Base-by-base conservation (phyloP, 2,113 vertebrate genomes). In the Zosterops pallidus region DNA sequence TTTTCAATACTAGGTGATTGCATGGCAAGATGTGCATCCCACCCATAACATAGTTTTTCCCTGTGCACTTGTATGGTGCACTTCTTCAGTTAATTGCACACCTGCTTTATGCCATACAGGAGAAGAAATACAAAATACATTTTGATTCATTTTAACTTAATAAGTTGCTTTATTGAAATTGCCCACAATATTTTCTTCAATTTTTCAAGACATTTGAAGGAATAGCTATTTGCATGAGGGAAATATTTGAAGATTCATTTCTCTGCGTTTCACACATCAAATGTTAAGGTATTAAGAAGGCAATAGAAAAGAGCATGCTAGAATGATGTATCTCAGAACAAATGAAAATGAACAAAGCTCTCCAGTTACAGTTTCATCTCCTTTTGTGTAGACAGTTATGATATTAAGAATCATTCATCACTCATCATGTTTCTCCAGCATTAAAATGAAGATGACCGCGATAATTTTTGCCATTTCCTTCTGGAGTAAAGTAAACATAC, bases 1-100 rank as follows among this genome's bases (percentile, higher is more conserved):
- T 88, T 96, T 93, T 97, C 94, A 97, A 94, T 97, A 92, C 65
- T 82, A 94, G 81, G 89, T 96, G 94, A 97, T 96, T 97, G 88
- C 71, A 47, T 56, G 85, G 69, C 59, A 95, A 93, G 91, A 88
- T 42, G 35, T 55, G 24, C 64, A 69, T 94, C 94, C 79, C 77
- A 83, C 91, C 76, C 92, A 85, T 90, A 83, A 82, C 20, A 50
- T 68, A n/a, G 22, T 82, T 82, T 89, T 89, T 90, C 74, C 86
- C 77, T 86, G 47, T 67, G 56, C 35, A 35, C 52, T 95, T 93
- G 68, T 90, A 37, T 37, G 39, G 56, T 70, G 55, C 50, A 35
- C 49, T 80, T 90, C 35, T n/a, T 47, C 84, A 84, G 71, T 53
- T 76, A 90, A 92, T 91, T 74, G 76, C 67, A 75, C 95, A 97